Conservation (phyloP, 1,140 invertebrate species). For the Sarcophaga peregrina region DNA sequence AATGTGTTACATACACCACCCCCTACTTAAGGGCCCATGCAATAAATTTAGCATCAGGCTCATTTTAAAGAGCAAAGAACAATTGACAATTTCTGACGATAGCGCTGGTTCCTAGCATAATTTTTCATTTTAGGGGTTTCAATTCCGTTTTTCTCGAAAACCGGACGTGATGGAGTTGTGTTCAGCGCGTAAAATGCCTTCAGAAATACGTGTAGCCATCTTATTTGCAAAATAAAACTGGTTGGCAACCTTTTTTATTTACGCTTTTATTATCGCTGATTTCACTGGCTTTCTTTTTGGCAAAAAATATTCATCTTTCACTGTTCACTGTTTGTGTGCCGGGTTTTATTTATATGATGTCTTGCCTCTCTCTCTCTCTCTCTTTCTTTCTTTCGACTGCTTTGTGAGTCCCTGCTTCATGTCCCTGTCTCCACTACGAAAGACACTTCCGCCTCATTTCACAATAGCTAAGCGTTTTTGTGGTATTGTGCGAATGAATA, state of each 20-base stretch:
- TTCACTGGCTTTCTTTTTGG: conserved; percentile 9
- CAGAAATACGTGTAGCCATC: no score
- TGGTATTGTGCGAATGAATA: conserved; percentile 36
- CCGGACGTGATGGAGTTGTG: no score
- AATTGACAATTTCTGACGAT: no score
- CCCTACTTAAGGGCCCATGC: no score
- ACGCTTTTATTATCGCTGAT: neutral
- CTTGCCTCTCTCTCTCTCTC: neutral
- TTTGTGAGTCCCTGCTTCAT: neutral
- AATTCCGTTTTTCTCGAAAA: no score
- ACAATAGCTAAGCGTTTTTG: conserved; percentile 34
- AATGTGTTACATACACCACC: no score
- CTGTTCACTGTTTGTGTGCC: neutral
- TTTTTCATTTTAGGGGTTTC: no score
- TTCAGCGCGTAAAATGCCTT: no score
- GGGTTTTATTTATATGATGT: neutral
- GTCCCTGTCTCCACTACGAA: conserved; percentile 7
- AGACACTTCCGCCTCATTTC: conserved; percentile 35
- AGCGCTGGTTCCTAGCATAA: no score
- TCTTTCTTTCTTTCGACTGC: neutral
- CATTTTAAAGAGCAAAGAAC: no score
- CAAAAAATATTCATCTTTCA: neutral
- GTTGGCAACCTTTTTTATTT: neutral
- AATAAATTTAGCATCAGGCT: no score
- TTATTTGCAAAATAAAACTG: neutral